A percentile compares a stretch with the other conserved stretches of the same genome.
Evolutionary conservation across 2,113 vertebrate genomes (phyloP).

Genomic region (Galbula dea): DNA sequence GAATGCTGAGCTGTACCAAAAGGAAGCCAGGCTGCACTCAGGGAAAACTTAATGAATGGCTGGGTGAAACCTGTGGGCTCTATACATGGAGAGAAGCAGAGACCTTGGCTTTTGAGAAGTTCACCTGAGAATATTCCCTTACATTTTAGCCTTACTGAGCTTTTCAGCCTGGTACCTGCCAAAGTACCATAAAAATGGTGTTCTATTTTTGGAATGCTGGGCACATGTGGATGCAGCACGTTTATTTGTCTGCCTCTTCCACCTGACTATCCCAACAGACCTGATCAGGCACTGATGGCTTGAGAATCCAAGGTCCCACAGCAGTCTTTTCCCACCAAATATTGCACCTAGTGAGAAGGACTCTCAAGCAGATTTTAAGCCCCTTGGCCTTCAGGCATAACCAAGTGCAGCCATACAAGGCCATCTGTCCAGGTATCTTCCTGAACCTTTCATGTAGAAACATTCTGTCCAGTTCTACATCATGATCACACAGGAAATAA

Average conservation of each 20-base stretch:
- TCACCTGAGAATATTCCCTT: not conserved
- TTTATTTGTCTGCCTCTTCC: not conserved
- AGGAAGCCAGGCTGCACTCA: not conserved
- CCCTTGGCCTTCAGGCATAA: not conserved
- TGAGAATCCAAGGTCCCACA: not conserved
- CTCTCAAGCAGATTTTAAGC: not conserved
- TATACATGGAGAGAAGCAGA: not conserved
- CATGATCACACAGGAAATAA: not conserved
- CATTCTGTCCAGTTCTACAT: not conserved
- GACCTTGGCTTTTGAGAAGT: not conserved
- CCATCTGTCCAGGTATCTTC: not conserved
- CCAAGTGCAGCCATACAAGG: not conserved
- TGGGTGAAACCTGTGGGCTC: not conserved
- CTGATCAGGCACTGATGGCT: not conserved
- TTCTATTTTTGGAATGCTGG: not conserved
- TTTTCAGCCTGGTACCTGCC: not conserved
- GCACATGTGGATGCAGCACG: fast-evolving
- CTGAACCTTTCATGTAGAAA: fast-evolving
- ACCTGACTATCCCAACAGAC: not conserved
- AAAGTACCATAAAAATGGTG: not conserved
- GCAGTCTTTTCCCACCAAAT: not conserved
- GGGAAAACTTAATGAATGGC: not conserved
- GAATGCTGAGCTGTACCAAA: not conserved
- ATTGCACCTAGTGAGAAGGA: not conserved
- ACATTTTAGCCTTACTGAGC: not conserved